A percentile compares a stretch with the other conserved stretches of the same genome.
These are phyloP conservation scores for Liasis olivaceus DNA, from an alignment of 2,797 vertebrate species.

Conservation along the genomic window DNA sequence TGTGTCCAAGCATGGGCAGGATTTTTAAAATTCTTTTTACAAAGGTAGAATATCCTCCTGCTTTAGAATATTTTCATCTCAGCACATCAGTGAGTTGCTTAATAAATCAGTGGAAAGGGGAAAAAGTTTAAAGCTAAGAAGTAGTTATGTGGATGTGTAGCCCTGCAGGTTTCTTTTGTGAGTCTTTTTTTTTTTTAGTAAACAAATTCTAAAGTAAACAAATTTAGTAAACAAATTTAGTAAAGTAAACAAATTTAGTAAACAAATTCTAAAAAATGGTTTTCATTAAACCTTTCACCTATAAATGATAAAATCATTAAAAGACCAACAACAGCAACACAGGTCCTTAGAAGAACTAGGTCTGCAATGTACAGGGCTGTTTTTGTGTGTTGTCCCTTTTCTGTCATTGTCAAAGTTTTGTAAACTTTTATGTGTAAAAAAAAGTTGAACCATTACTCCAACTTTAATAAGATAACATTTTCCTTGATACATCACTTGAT, in stretches of 20 bases:
- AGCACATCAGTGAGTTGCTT: conserved; percentile 7
- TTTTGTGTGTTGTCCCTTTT: too few species aligned
- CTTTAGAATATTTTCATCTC: not conserved
- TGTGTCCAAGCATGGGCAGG: not conserved
- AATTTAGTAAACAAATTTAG: too few species aligned
- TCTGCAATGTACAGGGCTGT: too few species aligned
- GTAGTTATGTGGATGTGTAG: too few species aligned
- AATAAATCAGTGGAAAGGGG: not conserved
- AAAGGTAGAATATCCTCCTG: not conserved
- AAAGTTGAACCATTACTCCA: not conserved
- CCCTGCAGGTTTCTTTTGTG: not conserved
- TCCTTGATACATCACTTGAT: not conserved
- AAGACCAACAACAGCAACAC: not conserved
- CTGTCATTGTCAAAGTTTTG: too few species aligned
- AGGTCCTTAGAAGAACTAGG: too few species aligned
- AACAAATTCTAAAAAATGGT: conserved; percentile 26
- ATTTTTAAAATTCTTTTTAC: not conserved
- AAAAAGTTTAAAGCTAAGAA: not conserved
- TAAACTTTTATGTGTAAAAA: too few species aligned
- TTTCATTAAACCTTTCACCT: conserved; percentile 44
- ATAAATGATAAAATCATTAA: conserved; percentile 46
- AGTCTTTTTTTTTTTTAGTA: conserved; percentile 23
- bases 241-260: too few species aligned
- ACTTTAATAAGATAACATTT: not conserved
- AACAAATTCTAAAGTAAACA: too few species aligned